Conservation (phyloP, 2,113 vertebrate species). For the Baryphthengus martii region DNA sequence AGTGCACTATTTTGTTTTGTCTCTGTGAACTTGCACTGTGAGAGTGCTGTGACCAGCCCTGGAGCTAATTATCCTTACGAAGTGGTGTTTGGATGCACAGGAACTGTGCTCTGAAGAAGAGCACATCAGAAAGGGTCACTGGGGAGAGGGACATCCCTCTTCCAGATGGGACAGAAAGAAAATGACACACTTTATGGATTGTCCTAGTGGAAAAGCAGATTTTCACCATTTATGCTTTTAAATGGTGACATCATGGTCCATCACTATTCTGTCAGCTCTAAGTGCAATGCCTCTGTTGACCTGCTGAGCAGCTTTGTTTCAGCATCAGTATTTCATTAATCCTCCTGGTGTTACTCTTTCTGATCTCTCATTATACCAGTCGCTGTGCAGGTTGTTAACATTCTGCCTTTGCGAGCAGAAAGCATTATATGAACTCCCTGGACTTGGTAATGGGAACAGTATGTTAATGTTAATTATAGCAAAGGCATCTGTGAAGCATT, state of each 20-base stretch:
- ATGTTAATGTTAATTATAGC: not conserved
- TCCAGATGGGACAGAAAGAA: not conserved
- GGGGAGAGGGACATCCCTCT: not conserved
- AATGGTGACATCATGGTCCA: not conserved
- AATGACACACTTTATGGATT: not conserved
- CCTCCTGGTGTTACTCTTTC: not conserved
- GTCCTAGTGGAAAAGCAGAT: not conserved
- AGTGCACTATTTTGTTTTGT: not conserved
- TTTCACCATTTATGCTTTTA: not conserved
- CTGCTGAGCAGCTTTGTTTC: not conserved
- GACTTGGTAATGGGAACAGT: not conserved
- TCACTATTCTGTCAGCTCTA: accelerated
- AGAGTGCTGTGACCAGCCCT: not conserved
- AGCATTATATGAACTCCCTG: not conserved
- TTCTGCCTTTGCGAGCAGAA: not conserved
- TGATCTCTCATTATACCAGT: not conserved
- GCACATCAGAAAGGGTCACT: not conserved
- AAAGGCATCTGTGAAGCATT: not conserved
- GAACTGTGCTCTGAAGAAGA: not conserved
- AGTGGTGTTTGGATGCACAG: not conserved
- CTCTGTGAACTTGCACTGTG: not conserved
- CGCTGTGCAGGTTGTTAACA: not conserved
- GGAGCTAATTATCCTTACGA: not conserved
- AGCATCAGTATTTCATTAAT: not conserved
- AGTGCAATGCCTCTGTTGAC: not conserved